Evolutionary conservation across 2,113 vertebrate species (phyloP), one percentile per base, ranked within the genome.

Genomic region (Dipodomys stephensi): DNA sequence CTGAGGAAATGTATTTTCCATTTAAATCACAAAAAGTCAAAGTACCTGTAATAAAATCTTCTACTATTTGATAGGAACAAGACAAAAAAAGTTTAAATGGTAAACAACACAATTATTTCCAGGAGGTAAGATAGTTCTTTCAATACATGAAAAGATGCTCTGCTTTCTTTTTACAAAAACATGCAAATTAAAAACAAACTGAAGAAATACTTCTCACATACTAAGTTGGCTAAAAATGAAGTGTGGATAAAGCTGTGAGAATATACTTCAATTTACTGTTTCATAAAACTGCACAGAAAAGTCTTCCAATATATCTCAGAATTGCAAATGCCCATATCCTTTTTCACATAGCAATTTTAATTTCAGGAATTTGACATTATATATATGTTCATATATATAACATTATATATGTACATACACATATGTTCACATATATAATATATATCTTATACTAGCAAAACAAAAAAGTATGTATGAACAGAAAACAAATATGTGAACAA

Each of bases 151-250:
- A 77, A 81, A 62, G 1, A 73, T 44, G 11, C 3, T 79, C 7
- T 25, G 69, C 6, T 0, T 74, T 11, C 5, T 0, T 60, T 4
- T 60, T 60, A 80, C 57, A 39, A 87, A 90, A 1, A 88, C 64
- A 84, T 72, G 39, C 20, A 90, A 88, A 90, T 72, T 92, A 77
- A 83, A 92, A 83, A 35, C 85, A 19, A 60, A 84, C 13, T 60
- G 6, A 44, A 67, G 60, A 85, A 83, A n/a, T 1, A 84, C 53
- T 69, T 30, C 28, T 88, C 27, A 83, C 0, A 68, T 76, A 78
- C 2, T 27, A 68, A 64, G 74, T 28, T 62, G 27, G 20, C 19
- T 79, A 64, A 92, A 71, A 67, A 73, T 12, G n/a, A 91, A 85
- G 65, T 65, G 15, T 53, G 28, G 4, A 0, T 4, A 57, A 85